These are phyloP conservation scores for Henricia sp. DNA, from an alignment of 53 echinoderm and acorn worm genomes.

Conservation along the genomic window DNA sequence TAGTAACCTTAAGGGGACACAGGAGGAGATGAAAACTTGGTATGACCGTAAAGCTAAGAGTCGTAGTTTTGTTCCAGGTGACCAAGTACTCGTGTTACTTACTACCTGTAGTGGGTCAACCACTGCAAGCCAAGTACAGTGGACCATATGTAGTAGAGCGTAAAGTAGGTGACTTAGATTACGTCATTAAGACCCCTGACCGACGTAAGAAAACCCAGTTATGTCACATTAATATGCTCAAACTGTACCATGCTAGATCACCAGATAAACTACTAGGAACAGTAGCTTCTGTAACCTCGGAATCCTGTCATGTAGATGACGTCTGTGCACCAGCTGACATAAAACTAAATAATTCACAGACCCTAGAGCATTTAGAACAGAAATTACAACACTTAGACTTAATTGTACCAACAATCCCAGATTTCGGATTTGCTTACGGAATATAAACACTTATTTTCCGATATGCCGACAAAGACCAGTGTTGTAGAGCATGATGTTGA, in stretches of 20 bases:
- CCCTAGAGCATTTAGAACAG: conserved; percentile 32
- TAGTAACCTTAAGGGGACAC: background rate
- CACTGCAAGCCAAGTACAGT: conserved; percentile 49
- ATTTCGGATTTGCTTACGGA: conserved; percentile 21
- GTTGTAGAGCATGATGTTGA: conserved; percentile 55
- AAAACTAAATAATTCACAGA: conserved; percentile 44
- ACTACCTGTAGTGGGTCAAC: conserved; percentile 57
- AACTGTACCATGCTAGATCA: conserved; percentile 32
- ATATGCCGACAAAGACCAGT: conserved; percentile 43
- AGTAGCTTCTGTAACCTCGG: background rate
- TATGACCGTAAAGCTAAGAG: conserved; percentile 62
- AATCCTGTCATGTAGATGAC: background rate
- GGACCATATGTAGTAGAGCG: conserved; percentile 60
- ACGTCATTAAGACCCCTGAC: conserved; percentile 51
- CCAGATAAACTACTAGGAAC: background rate
- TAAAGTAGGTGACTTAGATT: conserved; percentile 58
- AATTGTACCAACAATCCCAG: conserved; percentile 25
- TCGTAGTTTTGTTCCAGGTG: conserved; percentile 69
- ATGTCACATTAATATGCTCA: conserved; percentile 80
- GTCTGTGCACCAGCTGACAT: background rate
- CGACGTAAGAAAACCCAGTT: conserved; percentile 39
- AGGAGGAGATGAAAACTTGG: conserved; percentile 64
- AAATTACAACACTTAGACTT: conserved; percentile 48
- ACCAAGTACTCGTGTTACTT: conserved; percentile 68
- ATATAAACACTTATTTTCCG: conserved; percentile 54